These are phyloP conservation scores for Dromas ardeola DNA, from an alignment of 2,113 vertebrate genomes.

Conservation along the genomic window DNA sequence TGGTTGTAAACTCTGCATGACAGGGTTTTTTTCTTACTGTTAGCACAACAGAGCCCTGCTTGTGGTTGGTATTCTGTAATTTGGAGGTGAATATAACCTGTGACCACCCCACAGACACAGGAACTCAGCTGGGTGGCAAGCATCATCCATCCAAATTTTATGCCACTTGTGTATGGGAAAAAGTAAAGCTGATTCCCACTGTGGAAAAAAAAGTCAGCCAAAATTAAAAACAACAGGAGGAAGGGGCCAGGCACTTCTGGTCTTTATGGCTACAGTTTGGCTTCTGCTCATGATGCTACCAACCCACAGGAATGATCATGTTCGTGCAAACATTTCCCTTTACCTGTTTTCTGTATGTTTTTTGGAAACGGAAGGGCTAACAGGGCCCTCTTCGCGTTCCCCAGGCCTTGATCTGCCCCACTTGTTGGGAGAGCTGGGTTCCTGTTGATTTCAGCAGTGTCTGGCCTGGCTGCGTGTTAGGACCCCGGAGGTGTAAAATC, in stretches of 20 bases:
- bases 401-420: background rate
- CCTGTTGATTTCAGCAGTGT: accelerated
- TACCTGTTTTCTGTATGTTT: background rate
- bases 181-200: background rate
- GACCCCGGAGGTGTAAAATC: accelerated
- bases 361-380: background rate
- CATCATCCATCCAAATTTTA: background rate
- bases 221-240: background rate
- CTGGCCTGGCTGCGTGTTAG: accelerated
- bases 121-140: background rate
- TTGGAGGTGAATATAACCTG: background rate
- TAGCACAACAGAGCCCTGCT: background rate
- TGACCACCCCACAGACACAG: background rate
- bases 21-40: background rate
- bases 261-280: background rate
- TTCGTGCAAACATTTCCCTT: background rate
- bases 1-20: background rate
- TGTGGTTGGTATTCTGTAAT: background rate
- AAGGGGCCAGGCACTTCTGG: background rate
- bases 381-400: background rate
- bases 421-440: background rate
- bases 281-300: background rate
- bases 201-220: background rate
- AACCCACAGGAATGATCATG: background rate
- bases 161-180: background rate